Base-by-base conservation (phyloP, 2,888 invertebrate species). In the Erannis defoliaria region DNA sequence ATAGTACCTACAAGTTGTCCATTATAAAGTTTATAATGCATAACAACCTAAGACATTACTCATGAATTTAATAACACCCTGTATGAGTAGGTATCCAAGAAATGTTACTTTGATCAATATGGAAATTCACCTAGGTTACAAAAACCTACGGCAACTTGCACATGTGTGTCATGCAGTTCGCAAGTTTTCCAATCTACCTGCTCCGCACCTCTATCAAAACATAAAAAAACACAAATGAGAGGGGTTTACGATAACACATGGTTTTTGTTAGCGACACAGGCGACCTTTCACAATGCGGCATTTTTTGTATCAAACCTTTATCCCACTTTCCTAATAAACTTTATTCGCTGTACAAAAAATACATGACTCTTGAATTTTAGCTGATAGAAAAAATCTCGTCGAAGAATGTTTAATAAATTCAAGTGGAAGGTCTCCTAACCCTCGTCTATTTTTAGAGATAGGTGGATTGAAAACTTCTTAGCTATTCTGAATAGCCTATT, bases 321-420 rank as follows among this genome's bases (percentile, higher is more conserved):
- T 88, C 80, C 88, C 78, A 86, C 84, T 90, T 88, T 89, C 82
- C 77, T 82, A 84, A 92, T 92, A 91, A 92, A 92, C 80, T 92
- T 92, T 90, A 92, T 93, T 91, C 85, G 88, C 84, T 73, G 78
- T 67, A 70, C 70, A 72, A 79, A 81, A 81, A 76, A 82, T 63
- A 64, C 60, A 49, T 64, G 68, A 67, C 67, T 62, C 33, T 63
- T 42, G 59, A 67, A 66, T 68, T 68, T 64, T 67, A 62, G 64
- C 62, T 49, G 43, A 40, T 35, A 57, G 40, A 66, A 68, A 66
- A 66, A 66, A 59, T 8, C n/a, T 31, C 37, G 37, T 51, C 45
- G 50, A 65, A 48, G 62, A 68, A 66, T 67, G 60, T 65, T 45
- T 51, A 54, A 58, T 61, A 56, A 50, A 49, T 54, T 57, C 45